phyloP scores from a whole-genome alignment of 2,113 vertebrate genomes.

The Ovis aries region DNA sequence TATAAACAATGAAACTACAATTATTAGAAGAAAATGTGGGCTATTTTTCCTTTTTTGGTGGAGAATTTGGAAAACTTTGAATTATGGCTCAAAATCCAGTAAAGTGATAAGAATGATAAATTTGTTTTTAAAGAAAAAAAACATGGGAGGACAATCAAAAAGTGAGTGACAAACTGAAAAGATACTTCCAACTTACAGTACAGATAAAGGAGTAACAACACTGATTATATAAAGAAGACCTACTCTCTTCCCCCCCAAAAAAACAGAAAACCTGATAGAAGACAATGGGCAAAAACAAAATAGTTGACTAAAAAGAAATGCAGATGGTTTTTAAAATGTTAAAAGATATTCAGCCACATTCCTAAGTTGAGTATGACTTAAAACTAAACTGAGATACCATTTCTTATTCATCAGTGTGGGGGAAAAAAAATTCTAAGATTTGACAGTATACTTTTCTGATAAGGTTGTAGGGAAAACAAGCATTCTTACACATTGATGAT shows the following conservation, averaged over 20 bases:
- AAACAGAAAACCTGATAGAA: neutral
- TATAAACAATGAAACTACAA: neutral
- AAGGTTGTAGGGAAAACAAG: neutral
- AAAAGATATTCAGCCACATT: neutral
- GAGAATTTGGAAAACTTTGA: neutral
- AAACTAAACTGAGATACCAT: neutral
- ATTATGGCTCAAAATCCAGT: neutral
- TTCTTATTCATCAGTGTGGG: neutral
- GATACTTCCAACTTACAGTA: neutral
- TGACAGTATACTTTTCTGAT: neutral
- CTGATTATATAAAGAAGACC: neutral
- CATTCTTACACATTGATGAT: neutral
- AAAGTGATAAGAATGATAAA: neutral
- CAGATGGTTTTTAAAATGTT: neutral
- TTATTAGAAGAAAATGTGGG: neutral
- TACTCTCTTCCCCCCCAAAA: neutral
- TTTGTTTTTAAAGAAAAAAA: neutral
- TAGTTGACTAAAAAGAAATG: neutral
- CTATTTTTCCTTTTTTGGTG: neutral
- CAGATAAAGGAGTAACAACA: neutral
- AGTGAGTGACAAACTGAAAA: neutral
- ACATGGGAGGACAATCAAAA: neutral
- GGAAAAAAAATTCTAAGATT: neutral
- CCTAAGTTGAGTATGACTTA: neutral
- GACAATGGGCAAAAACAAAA: neutral